A percentile compares a stretch with the other conserved stretches of the same genome.
These are phyloP conservation scores for Gambusia holbrooki DNA, from an alignment of 2,113 vertebrate genomes.

Conservation along the genomic window DNA sequence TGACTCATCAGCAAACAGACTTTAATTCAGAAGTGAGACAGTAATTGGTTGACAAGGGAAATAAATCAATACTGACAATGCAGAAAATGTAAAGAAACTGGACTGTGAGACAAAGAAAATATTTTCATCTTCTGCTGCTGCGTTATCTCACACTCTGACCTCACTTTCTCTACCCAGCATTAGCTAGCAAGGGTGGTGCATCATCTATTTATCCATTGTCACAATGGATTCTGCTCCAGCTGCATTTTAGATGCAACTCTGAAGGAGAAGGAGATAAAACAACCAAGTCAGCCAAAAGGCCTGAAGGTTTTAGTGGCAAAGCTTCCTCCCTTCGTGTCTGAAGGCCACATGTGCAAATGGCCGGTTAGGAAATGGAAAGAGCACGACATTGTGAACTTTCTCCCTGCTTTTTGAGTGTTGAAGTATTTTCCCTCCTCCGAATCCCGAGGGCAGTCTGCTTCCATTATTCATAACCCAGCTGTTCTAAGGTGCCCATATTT, in stretches of 20 bases:
- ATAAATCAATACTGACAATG: constrained; percentile 42
- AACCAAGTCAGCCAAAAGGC: constrained; percentile 44
- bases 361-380: constrained; percentile 37
- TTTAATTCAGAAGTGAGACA: constrained; percentile 39
- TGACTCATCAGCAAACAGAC: constrained; percentile 31
- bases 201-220: constrained; percentile 46
- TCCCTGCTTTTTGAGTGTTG: constrained; percentile 71
- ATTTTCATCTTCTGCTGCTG: constrained; percentile 26
- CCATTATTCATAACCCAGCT: constrained; percentile 81
- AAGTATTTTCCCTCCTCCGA: constrained; percentile 71
- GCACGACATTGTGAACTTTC: constrained; percentile 65
- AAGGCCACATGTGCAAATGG: constrained; percentile 53
- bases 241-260: constrained; percentile 36
- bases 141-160: constrained; percentile 27
- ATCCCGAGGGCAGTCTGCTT: constrained; percentile 75
- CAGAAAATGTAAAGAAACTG: constrained; percentile 35
- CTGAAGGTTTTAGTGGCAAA: constrained; percentile 35
- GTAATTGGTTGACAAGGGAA: constrained; percentile 42
- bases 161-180: constrained; percentile 21
- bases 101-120: constrained; percentile 10
- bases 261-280: constrained; percentile 35
- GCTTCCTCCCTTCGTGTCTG: constrained; percentile 34
- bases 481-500: constrained; percentile 78
- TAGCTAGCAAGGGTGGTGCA: constrained; percentile 1
- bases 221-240: constrained; percentile 34